Evolutionary conservation across 2,888 invertebrate species (phyloP).

Genomic region (Lordiphosa andalusiaca): DNA sequence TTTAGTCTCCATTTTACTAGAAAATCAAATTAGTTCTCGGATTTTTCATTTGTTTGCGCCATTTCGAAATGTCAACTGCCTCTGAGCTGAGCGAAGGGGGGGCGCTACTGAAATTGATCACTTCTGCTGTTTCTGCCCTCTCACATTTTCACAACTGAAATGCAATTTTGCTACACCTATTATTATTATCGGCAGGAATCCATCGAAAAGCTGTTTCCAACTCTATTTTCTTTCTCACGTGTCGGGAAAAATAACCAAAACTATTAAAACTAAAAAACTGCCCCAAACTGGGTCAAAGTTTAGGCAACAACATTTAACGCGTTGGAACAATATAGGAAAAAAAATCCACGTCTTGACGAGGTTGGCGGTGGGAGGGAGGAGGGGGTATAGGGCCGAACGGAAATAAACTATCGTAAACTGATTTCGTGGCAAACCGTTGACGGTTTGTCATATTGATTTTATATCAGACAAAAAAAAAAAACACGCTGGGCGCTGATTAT

Average conservation of each 20-base stretch:
- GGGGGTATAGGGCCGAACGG: slow-evolving; percentile 34
- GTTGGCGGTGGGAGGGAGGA: slow-evolving; percentile 1
- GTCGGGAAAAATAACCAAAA: slow-evolving; percentile 14
- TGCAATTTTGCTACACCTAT: slow-evolving; percentile 10
- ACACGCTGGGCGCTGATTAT: slow-evolving; percentile 25
- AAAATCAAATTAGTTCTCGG: no score
- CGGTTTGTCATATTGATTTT: slow-evolving; percentile 64
- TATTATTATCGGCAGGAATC: slow-evolving; percentile 26
- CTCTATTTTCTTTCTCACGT: slow-evolving; percentile 1
- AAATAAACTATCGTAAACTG: slow-evolving; percentile 36
- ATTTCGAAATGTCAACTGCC: no score
- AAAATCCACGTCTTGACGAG: slow-evolving; percentile 14
- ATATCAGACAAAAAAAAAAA: slow-evolving; percentile 27
- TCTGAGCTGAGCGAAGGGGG: no score
- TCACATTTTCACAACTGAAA: background rate
- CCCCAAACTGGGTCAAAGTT: slow-evolving; percentile 42
- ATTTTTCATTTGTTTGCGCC: no score
- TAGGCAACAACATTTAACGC: slow-evolving; percentile 11
- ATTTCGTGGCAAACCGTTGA: slow-evolving; percentile 36
- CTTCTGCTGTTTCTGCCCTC: no score
- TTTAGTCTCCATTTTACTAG: no score
- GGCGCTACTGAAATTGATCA: no score
- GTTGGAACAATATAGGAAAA: slow-evolving; percentile 13
- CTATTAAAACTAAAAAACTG: slow-evolving; percentile 24
- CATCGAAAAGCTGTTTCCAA: slow-evolving; percentile 33